phyloP scores from a whole-genome alignment of 2,113 vertebrate species.

The Orthochromis indermauri region DNA sequence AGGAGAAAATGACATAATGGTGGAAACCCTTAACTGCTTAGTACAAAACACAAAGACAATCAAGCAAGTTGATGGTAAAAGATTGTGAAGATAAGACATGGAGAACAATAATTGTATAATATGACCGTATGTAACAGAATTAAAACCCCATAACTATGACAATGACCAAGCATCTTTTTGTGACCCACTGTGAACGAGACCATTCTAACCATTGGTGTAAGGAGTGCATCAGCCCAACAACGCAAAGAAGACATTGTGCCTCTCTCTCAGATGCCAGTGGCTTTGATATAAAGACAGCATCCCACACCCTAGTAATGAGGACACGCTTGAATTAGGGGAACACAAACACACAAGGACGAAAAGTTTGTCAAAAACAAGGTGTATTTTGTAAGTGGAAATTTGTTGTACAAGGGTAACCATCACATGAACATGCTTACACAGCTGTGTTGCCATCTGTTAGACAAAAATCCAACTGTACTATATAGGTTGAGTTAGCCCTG shows the following conservation, averaged over 20 bases:
- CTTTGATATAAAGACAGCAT: not conserved
- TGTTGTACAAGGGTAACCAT: slow-evolving; percentile 39
- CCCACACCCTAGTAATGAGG: not conserved
- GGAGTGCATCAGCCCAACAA: not conserved
- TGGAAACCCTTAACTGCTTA: not conserved
- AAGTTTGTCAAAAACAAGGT: not conserved
- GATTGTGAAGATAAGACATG: not conserved
- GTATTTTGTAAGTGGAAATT: not conserved
- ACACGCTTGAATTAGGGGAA: not conserved
- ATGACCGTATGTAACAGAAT: accelerated
- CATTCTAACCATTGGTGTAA: not conserved
- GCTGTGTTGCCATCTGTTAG: slow-evolving; percentile 39
- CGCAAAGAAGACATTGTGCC: not conserved
- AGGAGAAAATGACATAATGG: not conserved
- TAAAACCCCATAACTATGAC: not conserved
- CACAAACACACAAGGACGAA: not conserved
- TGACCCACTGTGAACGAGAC: not conserved
- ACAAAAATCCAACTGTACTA: not conserved
- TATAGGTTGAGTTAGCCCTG: not conserved
- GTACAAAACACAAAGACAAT: not conserved
- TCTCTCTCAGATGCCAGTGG: not conserved
- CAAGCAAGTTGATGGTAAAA: not conserved
- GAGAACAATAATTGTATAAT: not conserved
- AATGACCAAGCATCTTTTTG: not conserved
- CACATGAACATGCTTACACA: slow-evolving; percentile 16